Evolutionary conservation across 2,888 invertebrate genomes (phyloP), one percentile per base, ranked within the genome.

Genomic region (Cephus sareptanus): DNA sequence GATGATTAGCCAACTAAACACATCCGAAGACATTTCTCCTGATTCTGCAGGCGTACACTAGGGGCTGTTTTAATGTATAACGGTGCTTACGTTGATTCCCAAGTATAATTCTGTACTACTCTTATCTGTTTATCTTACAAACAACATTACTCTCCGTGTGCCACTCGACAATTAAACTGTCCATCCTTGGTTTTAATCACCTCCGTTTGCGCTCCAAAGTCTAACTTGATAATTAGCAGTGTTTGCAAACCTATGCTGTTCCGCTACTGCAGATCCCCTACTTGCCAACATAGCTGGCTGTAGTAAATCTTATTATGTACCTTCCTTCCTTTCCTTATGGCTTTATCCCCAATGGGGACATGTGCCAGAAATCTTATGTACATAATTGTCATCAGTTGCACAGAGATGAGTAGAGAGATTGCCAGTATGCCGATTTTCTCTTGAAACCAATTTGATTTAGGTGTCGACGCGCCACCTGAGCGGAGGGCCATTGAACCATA

Each of bases 21-120:
- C 81, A 81, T 83, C 81, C 78, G 81, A 83, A 87, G 85, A 88
- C 89, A 89, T 89, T 87, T 87, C 84, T 80, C n/a, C 76, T 83
- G 82, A 82, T 83, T 85, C 83, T 77, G 76, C 77, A 75, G 78
- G 74, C 76, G 34, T 33, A 34, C 35, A 34, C 74, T 71, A 31
- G 71, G 3, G 71, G 31, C 12, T 31, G 71, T 71, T 34, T 31
- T 33, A 33, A 31, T 33, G 34, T 71, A 71, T 31, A 34, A 71
- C 33, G 6, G 71, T 34, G 71, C 31, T 13, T 33, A 71, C 71
- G 33, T 33, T 33, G 71, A 71, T 71, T 11, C 9, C 56, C 9
- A 56, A 56, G 23, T 56, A 56, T 56, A 56, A 23, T 56, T 56
- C 56, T 56, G 23, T 23, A 56, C 23, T 56, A 23, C 9, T 56